phyloP scores from a whole-genome alignment of 2,113 vertebrate genomes.

The Neomonachus schauinslandi region DNA sequence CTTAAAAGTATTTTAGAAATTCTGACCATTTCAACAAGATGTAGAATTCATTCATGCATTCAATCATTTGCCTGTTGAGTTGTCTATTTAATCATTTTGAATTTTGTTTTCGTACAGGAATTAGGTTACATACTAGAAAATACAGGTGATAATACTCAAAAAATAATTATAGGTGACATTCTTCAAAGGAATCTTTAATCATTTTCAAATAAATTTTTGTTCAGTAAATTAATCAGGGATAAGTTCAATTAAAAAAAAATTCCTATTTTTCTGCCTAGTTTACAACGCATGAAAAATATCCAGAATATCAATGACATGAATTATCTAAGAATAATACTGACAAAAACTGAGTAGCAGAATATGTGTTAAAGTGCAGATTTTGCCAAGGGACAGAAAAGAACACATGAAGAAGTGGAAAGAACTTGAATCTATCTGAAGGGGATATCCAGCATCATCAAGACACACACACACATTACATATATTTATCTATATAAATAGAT shows the following conservation, averaged over 20 bases:
- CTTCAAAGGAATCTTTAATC: background rate
- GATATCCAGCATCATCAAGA: background rate
- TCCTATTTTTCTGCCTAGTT: background rate
- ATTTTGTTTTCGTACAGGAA: background rate
- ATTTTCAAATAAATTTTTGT: background rate
- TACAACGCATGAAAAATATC: background rate
- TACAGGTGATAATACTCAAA: background rate
- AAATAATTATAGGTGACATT: background rate
- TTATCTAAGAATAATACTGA: background rate
- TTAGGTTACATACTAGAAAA: background rate
- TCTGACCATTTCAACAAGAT: background rate
- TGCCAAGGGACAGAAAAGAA: background rate
- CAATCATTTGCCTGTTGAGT: background rate
- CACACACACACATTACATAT: background rate
- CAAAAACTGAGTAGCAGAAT: background rate
- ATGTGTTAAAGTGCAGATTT: background rate
- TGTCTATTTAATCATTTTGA: background rate
- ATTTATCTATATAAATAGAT: background rate
- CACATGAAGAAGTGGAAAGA: background rate
- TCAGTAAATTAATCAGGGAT: background rate
- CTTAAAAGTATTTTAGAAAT: background rate
- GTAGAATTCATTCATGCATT: background rate
- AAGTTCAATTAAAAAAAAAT: background rate
- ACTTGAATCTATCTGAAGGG: background rate
- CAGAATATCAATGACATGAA: background rate